These are phyloP conservation scores for Apotomis capreana DNA, from an alignment of 2,888 invertebrate genomes.

Conservation along the genomic window DNA sequence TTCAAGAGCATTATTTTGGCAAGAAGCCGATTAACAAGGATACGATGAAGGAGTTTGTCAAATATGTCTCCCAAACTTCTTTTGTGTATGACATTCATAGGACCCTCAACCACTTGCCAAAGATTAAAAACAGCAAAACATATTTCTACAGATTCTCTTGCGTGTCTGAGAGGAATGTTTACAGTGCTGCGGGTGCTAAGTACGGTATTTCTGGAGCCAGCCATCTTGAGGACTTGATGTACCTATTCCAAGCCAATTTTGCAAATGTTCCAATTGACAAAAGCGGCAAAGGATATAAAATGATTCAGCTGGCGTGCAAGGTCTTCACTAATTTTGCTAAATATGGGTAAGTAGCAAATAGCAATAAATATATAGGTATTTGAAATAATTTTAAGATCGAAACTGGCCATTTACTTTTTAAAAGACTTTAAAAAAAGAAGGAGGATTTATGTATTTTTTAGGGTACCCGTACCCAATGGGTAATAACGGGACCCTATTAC, in stretches of 20 bases:
- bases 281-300: slow-evolving; percentile 53
- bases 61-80: slow-evolving; percentile 48
- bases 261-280: slow-evolving; percentile 54
- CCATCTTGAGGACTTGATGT: slow-evolving; percentile 66
- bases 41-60: slow-evolving; percentile 52
- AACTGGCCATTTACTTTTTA: too few relatives aligned
- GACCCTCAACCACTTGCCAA: slow-evolving; percentile 47
- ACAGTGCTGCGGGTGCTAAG: slow-evolving; percentile 50
- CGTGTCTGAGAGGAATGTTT: slow-evolving; percentile 59
- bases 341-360: slow-evolving; percentile 35
- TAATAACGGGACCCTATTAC: too few relatives aligned
- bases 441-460: too few relatives aligned
- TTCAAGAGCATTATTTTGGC: slow-evolving; percentile 58
- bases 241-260: slow-evolving; percentile 59
- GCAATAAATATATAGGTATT: background rate
- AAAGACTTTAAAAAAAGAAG: too few relatives aligned
- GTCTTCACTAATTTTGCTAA: slow-evolving; percentile 43
- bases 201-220: slow-evolving; percentile 57
- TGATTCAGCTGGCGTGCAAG: slow-evolving; percentile 54
- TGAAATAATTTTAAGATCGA: too few relatives aligned
- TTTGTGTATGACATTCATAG: slow-evolving; percentile 52
- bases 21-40: slow-evolving; percentile 48
- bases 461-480: too few relatives aligned
- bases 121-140: slow-evolving; percentile 44
- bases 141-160: slow-evolving; percentile 61